These are phyloP conservation scores for Notodonta dromedarius DNA, from an alignment of 2,888 invertebrate species.

Conservation along the genomic window DNA sequence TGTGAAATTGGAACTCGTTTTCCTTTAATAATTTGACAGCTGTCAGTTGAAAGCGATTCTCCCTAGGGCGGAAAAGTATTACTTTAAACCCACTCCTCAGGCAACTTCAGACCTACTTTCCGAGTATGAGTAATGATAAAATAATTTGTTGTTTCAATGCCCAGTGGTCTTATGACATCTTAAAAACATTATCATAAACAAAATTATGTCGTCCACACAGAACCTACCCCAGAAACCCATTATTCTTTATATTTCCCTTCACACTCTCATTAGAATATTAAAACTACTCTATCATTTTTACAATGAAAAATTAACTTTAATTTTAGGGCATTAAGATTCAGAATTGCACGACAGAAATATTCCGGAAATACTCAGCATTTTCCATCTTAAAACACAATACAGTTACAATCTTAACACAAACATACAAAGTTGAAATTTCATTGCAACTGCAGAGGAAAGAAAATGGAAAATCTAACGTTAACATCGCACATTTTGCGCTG, in stretches of 20 bases:
- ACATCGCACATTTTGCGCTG: slow-evolving; percentile 4
- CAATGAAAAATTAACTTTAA: slow-evolving; percentile 29
- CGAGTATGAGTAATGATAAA: too few species aligned
- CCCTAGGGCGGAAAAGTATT: too few species aligned
- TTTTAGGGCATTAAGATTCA: slow-evolving; percentile 9
- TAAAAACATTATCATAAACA: neutral
- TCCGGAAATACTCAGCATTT: slow-evolving; percentile 8
- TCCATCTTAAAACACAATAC: slow-evolving; percentile 5
- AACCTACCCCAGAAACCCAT: slow-evolving; percentile 34
- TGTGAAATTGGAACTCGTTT: too few species aligned
- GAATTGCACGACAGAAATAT: slow-evolving; percentile 9
- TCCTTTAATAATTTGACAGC: too few species aligned
- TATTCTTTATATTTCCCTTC: slow-evolving; percentile 51
- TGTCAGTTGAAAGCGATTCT: too few species aligned
- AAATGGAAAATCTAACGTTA: slow-evolving; percentile 33
- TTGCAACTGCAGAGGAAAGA: slow-evolving; percentile 22
- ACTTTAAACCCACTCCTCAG: too few species aligned
- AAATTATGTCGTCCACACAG: too few species aligned
- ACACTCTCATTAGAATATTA: slow-evolving; percentile 65
- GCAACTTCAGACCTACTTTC: too few species aligned
- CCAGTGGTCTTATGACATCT: neutral
- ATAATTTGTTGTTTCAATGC: neutral
- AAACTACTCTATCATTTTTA: slow-evolving; percentile 34
- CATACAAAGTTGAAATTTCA: slow-evolving; percentile 40
- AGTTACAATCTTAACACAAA: slow-evolving; percentile 31